Evolutionary conservation across 2,113 vertebrate genomes (phyloP), one percentile per base, ranked within the genome.

Genomic region (Alouatta palliata): DNA sequence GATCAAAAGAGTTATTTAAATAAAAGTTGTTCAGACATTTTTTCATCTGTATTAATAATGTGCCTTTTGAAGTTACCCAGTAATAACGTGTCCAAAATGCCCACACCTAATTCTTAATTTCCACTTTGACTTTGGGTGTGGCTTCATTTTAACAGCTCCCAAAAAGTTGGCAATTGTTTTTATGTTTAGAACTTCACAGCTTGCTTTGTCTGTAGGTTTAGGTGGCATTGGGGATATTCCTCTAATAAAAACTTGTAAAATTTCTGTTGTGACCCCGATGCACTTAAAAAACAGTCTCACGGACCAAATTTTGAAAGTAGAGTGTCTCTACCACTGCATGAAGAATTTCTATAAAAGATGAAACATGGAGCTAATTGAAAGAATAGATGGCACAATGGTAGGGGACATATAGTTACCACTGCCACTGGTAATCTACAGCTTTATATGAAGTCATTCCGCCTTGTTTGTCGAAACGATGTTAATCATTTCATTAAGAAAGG

Each of bases 401-500:
- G 81, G 94, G 91, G 68, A 58, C 30, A 27, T 79, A 37, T 12
- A 8, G 94, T 97, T 94, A 87, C 84, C 96, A 30, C 81, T 97
- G 95, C 89, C 97, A 64, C 82, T 10, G 10, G 81, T 82, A 96
- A 97, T 90, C 13, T 84, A 66, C 82, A 94, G 75, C 54, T 77
- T 86, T 91, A 97, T 0, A 0, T 97, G 98, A 98, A 97, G 94
- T 98, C 95, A 89, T 77, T 86, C 6, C 8, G 27, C 90, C 97
- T 96, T 98, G 96, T 98, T 98, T 98, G 97, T 97, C 95, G 94
- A 97, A 97, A 98, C 92, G 91, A 92, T 95, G 97, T 98, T 98
- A 97, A 98, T 98, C 87, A 84, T 98, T 98, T 97, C 95, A 90
- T 98, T 98, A 97, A 97, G 97, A 96, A 97, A 97, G 96, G 94